Evolutionary conservation across 2,797 vertebrate genomes (phyloP), one percentile per base, ranked within the genome.

Genomic region (Cynopterus sphinx): DNA sequence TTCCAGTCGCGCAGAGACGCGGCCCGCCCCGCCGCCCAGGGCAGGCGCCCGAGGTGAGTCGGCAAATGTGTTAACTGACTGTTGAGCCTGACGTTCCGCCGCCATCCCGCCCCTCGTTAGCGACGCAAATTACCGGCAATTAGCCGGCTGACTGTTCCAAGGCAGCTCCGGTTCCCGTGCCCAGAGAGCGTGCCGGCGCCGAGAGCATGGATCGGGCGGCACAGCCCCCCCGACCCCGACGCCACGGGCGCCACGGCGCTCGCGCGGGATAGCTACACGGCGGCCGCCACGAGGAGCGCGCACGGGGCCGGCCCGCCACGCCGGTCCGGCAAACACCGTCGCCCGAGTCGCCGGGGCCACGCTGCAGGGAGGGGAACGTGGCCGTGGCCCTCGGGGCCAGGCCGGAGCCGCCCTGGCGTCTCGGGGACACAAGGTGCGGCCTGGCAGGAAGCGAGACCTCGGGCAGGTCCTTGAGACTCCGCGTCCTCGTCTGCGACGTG

Each of bases 61-160:
- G 98, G 98, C 98, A 98, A 97, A 98, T 98, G 98, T 98, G 98
- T 98, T 99, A 99, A 99, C 98, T 98, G 98, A 98, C 98, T 99
- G 98, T 98, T 98, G 98, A 98, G 98, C 95, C 98, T 99, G 98
- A 98, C 98, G 98, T 98, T 98, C 98, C 96, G 98, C 98, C 98
- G 98, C 98, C 97, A 98, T 98, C 98, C 98, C 98, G 98, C 97
- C 97, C 98, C 98, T 99, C 98, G 98, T 99, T 98, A 99, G 98
- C 97, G 98, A 98, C 98, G 98, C 99, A 99, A 99, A 99, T 99
- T 99, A 99, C 98, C 97, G 97, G 98, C 98, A 99, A 99, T 99
- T 99, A 99, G 98, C 98, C 61, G 98, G 98, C 98, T 98, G 98
- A 98, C 98, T 98, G 98, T 98, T 99, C 98, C 98, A 98, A 99